Evolutionary conservation across 1,140 invertebrate species (phyloP), one percentile per base, ranked within the genome.

Genomic region (Prorops nasuta): DNA sequence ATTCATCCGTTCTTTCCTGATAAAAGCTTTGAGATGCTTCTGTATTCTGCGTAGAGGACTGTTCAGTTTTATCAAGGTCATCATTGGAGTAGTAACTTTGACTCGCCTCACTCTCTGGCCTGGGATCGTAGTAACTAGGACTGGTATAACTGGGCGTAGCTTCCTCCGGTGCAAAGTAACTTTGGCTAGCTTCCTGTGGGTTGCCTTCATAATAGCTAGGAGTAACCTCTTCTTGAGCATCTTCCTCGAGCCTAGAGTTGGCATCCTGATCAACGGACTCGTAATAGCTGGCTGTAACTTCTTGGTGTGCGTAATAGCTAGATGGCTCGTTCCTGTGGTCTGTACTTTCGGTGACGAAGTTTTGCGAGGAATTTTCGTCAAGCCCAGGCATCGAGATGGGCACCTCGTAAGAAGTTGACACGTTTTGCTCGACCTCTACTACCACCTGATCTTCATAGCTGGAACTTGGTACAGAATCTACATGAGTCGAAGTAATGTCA

Each of bases 21-120:
- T 77, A 77, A 38, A 74, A 77, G 35, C 69, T 76, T 49, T 73
- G 72, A 2, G 75, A 74, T 0, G 74, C 66, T 20, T 75, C 72
- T 4, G 70, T 59, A 32, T 69, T 74, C 17, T 69, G 64, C 14
- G 64, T 48, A 2, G 63, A 49, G 2, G 62, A 58, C 10, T 68
- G 60, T 36, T 56, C 55, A 0, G 56, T 61, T 15, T 56, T 52
- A 8, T 71, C 63, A 7, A 66, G 42, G 3, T 72, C 71, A 3
- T 69, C 63, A 3, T 59, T 20, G 1, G 73, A 73, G 15, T 77
- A 77, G 12, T 65, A 77, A 40, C 75, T 76, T 28, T 73, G 71
- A 34, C 63, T 75, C 12, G 72, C 71, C 37, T 75, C 72, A 17
- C 60, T 54, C 12, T 77, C 71, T 1, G 62, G 57, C 41, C 61